phyloP scores from a whole-genome alignment of 2,113 vertebrate genomes.

The Miniopterus natalensis region DNA sequence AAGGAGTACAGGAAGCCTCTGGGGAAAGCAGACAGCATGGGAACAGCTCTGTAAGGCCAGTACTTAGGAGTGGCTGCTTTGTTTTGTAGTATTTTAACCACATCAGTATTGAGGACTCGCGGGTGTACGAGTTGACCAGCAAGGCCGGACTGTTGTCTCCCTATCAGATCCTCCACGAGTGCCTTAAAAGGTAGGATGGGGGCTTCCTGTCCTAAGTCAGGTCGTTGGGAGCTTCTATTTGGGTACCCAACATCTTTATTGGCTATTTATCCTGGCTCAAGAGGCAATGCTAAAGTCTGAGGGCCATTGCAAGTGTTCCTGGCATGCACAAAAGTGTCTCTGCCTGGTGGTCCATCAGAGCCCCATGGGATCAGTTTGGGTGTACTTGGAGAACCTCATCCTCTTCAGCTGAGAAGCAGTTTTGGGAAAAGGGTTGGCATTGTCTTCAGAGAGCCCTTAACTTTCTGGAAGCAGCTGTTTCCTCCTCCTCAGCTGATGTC shows the following conservation, averaged over 20 bases:
- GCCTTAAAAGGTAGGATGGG: constrained; percentile 97
- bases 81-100: constrained; percentile 98
- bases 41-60: background rate
- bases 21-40: background rate
- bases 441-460: background rate
- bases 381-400: background rate
- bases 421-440: background rate
- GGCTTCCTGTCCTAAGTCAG: background rate
- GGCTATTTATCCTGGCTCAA: background rate
- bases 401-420: background rate
- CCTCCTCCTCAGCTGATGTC: background rate
- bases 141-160: constrained; percentile 99
- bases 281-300: background rate
- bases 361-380: background rate
- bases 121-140: constrained; percentile 99
- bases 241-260: background rate
- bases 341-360: background rate
- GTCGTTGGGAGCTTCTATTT: background rate
- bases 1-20: background rate
- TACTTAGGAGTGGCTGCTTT: constrained; percentile 67
- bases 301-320: background rate
- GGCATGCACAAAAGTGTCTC: background rate
- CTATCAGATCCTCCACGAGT: constrained; percentile 99
- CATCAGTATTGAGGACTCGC: constrained; percentile 99
- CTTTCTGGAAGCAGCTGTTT: background rate